phyloP scores from a whole-genome alignment of 92 coral and sea anemone species.

The Montipora capitata region DNA sequence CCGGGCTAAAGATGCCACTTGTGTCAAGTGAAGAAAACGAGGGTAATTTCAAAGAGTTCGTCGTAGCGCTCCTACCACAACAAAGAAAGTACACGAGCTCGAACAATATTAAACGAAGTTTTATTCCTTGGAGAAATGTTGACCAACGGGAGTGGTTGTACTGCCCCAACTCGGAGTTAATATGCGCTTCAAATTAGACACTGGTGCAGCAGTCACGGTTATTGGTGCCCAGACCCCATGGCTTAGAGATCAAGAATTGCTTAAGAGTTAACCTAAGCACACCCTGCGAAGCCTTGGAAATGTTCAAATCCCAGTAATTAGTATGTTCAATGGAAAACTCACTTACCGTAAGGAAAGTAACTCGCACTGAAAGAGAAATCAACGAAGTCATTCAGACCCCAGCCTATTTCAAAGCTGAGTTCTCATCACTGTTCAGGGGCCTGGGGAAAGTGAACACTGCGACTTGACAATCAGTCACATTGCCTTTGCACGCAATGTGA shows the following conservation, averaged over 20 bases:
- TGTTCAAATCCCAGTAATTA: conserved; percentile 56
- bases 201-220: conserved; percentile 22
- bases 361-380: conserved; percentile 20
- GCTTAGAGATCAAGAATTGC: not conserved
- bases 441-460: conserved; percentile 34
- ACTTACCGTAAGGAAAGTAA: conserved; percentile 34
- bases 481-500: too few species aligned
- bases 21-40: not conserved
- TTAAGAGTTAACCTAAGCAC: not conserved
- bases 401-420: conserved; percentile 50
- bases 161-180: conserved; percentile 28
- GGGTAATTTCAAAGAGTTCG: conserved; percentile 13
- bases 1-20: conserved; percentile 1
- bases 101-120: conserved; percentile 24
- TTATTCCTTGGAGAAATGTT: conserved; percentile 27
- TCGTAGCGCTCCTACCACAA: not conserved
- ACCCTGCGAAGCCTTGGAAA: conserved; percentile 12
- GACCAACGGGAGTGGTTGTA: not conserved
- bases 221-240: not conserved
- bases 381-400: too few species aligned
- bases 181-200: not conserved
- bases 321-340: conserved; percentile 48
- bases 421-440: conserved; percentile 56
- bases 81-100: not conserved
- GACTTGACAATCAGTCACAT: too few species aligned